Percentiles rank a stretch among this genome's conserved stretches.
Conservation (phyloP, 92 coral and sea anemone species). For the Montipora capitata region DNA sequence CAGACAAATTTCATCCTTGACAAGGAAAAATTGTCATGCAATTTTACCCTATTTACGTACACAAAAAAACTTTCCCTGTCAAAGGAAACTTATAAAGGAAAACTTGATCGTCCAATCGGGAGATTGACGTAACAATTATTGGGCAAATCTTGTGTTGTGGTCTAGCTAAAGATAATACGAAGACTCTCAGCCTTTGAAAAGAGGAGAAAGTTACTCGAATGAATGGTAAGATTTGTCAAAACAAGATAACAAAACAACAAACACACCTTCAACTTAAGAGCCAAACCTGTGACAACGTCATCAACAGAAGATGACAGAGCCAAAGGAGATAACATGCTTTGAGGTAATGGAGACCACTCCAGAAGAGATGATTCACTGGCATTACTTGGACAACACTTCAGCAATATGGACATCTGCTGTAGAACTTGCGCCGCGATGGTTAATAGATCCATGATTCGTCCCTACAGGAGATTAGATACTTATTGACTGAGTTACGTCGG, state of each 20-base stretch:
- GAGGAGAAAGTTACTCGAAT: no score
- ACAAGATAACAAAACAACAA: background rate
- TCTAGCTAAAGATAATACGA: no score
- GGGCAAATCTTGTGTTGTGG: no score
- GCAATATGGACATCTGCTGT: constrained; percentile 53
- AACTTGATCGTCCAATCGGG: no score
- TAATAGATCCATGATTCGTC: constrained; percentile 58
- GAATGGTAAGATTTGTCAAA: background rate
- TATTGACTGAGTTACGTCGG: no score
- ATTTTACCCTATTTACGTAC: no score
- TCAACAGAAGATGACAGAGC: constrained; percentile 45
- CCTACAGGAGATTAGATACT: constrained; percentile 1
- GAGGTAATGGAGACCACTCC: constrained; percentile 76
- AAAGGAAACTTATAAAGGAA: no score
- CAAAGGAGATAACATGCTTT: constrained; percentile 65
- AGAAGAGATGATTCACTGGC: constrained; percentile 36
- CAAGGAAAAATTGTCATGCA: no score
- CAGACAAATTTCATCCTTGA: no score
- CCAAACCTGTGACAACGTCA: constrained; percentile 24
- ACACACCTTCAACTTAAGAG: constrained; percentile 51
- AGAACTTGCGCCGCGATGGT: constrained; percentile 55
- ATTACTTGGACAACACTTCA: constrained; percentile 76
- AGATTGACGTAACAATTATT: no score
- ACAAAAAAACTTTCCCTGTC: no score
- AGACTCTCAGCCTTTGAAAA: no score